phyloP scores from a whole-genome alignment of 2,113 vertebrate species.

The Caretta caretta region DNA sequence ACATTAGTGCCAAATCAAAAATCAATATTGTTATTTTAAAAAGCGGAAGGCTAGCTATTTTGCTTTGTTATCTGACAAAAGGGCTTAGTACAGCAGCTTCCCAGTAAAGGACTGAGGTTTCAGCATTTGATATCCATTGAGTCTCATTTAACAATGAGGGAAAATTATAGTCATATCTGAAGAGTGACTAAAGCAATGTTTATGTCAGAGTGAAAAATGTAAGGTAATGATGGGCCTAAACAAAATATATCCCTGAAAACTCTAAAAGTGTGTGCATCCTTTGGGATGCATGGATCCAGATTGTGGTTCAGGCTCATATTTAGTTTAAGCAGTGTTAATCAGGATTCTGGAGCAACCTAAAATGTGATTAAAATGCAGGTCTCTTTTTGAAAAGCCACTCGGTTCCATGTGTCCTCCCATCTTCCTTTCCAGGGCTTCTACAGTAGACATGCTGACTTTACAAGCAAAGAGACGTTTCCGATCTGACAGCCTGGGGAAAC shows the following conservation, averaged over 20 bases:
- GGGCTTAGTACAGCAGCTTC: neutral
- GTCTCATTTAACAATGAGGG: neutral
- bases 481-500: neutral
- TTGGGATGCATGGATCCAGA: neutral
- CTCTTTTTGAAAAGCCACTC: neutral
- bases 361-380: neutral
- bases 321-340: neutral
- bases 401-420: neutral
- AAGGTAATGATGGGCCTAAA: neutral
- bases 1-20: neutral
- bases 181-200: neutral
- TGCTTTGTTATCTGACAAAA: neutral
- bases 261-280: neutral
- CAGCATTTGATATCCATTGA: neutral
- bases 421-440: neutral
- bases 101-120: neutral
- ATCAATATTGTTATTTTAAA: neutral
- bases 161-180: neutral
- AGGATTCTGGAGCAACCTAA: neutral
- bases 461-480: neutral
- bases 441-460: neutral
- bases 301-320: neutral
- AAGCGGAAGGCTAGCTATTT: fast-evolving
- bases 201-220: neutral
- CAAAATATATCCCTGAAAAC: neutral